Evolutionary conservation across 1,140 invertebrate genomes (phyloP).

Genomic region (Oncopodura yosiiana): DNA sequence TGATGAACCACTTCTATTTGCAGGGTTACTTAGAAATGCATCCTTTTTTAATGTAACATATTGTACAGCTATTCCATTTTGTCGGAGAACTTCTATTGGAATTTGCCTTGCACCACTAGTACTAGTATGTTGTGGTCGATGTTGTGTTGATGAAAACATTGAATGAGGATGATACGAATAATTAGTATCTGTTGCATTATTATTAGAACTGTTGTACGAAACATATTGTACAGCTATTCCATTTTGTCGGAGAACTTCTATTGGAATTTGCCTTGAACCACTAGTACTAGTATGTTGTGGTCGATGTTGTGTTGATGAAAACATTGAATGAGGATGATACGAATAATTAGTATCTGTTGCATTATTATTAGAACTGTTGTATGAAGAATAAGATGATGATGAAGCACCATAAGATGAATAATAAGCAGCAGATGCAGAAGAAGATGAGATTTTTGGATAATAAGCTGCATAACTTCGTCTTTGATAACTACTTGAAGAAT

Average conservation of each 20-base stretch:
- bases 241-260: slow-evolving; percentile 14
- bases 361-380: too few species aligned
- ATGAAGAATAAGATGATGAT: not conserved
- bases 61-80: slow-evolving; percentile 22
- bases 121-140: too few species aligned
- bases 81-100: slow-evolving; percentile 14
- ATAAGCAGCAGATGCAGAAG: not conserved
- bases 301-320: too few species aligned
- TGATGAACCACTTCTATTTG: too few species aligned
- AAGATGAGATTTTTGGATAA: slow-evolving; percentile 37
- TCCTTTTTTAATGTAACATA: slow-evolving; percentile 25
- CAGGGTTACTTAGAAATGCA: slow-evolving; percentile 24
- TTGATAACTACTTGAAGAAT: slow-evolving; percentile 35
- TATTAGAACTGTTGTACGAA: not conserved
- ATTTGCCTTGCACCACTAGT: too few species aligned
- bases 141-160: too few species aligned
- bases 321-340: too few species aligned
- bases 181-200: too few species aligned
- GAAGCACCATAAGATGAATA: slow-evolving; percentile 6
- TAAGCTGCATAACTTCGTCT: slow-evolving; percentile 41
- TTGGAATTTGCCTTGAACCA: too few species aligned
- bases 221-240: slow-evolving; percentile 25
- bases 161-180: too few species aligned
- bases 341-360: too few species aligned
- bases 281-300: too few species aligned